A percentile compares a stretch with the other conserved stretches of the same genome.
Evolutionary conservation across 2,113 vertebrate species (phyloP).

Genomic region (mouse (Mus musculus)): GRCm39 chr9:118361001-118361500

Average conservation of each 20-base stretch:
- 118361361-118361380: background rate
- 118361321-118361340: background rate
- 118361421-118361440: background rate
- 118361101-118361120: background rate
- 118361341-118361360: background rate
- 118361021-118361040: background rate
- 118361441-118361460: constrained; percentile 8
- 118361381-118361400: background rate
- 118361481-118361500: constrained; percentile 1
- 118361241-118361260: background rate
- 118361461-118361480: background rate
- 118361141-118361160: background rate
- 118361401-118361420: background rate
- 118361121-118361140: background rate
- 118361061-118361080: background rate
- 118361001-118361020: background rate
- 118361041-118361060: background rate
- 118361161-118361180: background rate
- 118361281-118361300: background rate
- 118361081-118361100: background rate
- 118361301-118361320: background rate
- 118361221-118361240: background rate
- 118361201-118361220: background rate
- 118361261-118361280: background rate
- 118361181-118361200: background rate